These are phyloP conservation scores for Rhineura floridana DNA, from an alignment of 2,113 vertebrate genomes.

Conservation along the genomic window DNA sequence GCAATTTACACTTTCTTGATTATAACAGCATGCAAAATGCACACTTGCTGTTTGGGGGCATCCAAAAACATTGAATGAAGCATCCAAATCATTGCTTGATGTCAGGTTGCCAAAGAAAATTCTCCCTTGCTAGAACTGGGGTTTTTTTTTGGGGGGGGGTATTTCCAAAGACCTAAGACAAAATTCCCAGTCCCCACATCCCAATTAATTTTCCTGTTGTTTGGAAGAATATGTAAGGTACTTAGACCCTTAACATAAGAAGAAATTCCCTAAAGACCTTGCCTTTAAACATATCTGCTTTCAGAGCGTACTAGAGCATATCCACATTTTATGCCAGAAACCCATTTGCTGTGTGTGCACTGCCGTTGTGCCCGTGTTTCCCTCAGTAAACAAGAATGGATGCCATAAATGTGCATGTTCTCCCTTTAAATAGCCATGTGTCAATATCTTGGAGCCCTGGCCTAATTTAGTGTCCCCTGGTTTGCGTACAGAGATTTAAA, in stretches of 20 bases:
- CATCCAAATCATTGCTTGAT: background rate
- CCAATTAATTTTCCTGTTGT: background rate
- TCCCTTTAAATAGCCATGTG: too few species aligned
- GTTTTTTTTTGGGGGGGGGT: background rate
- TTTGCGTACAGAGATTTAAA: background rate
- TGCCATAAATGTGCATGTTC: too few species aligned
- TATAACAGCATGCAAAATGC: constrained; percentile 4
- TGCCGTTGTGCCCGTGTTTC: background rate
- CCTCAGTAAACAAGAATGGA: background rate
- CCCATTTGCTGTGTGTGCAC: too few species aligned
- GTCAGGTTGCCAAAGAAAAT: background rate
- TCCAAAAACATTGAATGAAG: background rate
- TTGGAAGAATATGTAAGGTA: background rate
- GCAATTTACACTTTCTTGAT: constrained; percentile 16
- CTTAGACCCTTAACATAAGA: background rate
- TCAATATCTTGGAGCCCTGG: background rate
- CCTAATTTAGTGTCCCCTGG: too few species aligned
- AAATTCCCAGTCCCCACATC: background rate
- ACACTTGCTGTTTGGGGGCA: background rate
- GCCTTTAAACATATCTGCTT: background rate
- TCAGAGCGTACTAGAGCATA: background rate
- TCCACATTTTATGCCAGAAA: background rate
- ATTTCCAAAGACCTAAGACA: background rate
- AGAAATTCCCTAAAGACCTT: background rate
- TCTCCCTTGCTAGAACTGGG: background rate